Evolutionary conservation across 2,888 invertebrate genomes (phyloP), one percentile per base, ranked within the genome.

Genomic region (Ligdia adustata): DNA sequence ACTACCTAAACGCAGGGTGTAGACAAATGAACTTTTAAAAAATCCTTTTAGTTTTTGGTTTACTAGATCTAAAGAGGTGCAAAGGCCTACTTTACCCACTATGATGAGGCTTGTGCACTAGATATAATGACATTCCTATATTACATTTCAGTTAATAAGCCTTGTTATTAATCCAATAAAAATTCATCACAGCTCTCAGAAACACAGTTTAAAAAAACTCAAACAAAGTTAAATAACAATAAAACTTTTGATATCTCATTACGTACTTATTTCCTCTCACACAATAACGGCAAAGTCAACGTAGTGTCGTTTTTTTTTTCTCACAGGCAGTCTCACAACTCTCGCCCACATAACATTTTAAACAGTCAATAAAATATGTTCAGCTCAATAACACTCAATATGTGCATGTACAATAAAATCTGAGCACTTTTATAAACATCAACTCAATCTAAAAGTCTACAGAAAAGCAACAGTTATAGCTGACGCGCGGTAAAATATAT

Each of bases 211-310:
- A n/a, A n/a, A n/a, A n/a, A n/a, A n/a, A n/a, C n/a, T n/a, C n/a
- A n/a, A n/a, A n/a, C n/a, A n/a, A n/a, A n/a, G n/a, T n/a, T n/a
- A n/a, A n/a, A n/a, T n/a, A n/a, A n/a, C n/a, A n/a, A 6, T 6
- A 22, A 22, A 22, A n/a, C n/a, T 27, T 37, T 27, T n/a, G 15
- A 27, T 37, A 37, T 27, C 15, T 20, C 11, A 16, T 57, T 59
- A 62, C 62, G 65, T 58, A 62, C 59, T 53, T 56, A 29, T 45
- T 24, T 47, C 47, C 55, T 40, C 55, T 60, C 47, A 51, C 54
- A 49, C 42, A 45, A 55, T 60, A 58, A 55, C 52, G 39, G 31
- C 18, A 28, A 34, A 38, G 26, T 27, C 38, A 28, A 24, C 26
- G 31, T 28, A 39, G 14, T 12, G 26, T 33, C n/a, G n/a, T n/a